These are phyloP conservation scores for Oxycera nigricornis DNA, from an alignment of 2,888 invertebrate species.

Conservation along the genomic window DNA sequence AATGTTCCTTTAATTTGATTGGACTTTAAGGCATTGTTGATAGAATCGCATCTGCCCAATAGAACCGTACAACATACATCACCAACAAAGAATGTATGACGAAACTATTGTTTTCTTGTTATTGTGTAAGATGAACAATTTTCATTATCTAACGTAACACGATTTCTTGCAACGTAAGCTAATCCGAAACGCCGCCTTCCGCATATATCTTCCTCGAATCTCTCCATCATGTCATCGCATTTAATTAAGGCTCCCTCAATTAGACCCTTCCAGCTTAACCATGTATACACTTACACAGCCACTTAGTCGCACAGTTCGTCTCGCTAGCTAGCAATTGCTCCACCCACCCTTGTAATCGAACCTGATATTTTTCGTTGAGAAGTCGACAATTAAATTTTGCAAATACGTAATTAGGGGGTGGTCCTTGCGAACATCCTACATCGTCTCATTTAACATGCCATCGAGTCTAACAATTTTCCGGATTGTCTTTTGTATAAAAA, in stretches of 20 bases:
- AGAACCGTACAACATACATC: no score
- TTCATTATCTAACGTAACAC: not conserved
- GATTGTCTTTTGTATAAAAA: not conserved
- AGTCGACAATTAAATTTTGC: conserved; percentile 8
- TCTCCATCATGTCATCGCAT: not conserved
- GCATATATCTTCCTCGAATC: not conserved
- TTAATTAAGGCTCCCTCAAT: not conserved
- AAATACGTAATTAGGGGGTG: not conserved
- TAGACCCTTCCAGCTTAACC: not conserved
- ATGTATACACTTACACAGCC: not conserved
- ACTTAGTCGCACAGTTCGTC: not conserved
- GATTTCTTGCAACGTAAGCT: not conserved
- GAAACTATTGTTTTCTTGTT: no score
- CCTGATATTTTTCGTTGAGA: not conserved
- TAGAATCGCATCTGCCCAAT: no score
- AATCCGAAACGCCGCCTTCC: not conserved
- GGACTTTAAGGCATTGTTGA: no score
- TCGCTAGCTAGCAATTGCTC: not conserved
- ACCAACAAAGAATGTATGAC: no score
- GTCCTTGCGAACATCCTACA: not conserved
- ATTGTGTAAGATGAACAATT: no score
- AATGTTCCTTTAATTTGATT: no score
- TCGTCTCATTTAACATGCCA: not conserved
- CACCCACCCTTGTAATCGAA: not conserved
- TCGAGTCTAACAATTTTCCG: not conserved